Conservation (phyloP, 1,140 invertebrate species). For the Lithobius niger region DNA sequence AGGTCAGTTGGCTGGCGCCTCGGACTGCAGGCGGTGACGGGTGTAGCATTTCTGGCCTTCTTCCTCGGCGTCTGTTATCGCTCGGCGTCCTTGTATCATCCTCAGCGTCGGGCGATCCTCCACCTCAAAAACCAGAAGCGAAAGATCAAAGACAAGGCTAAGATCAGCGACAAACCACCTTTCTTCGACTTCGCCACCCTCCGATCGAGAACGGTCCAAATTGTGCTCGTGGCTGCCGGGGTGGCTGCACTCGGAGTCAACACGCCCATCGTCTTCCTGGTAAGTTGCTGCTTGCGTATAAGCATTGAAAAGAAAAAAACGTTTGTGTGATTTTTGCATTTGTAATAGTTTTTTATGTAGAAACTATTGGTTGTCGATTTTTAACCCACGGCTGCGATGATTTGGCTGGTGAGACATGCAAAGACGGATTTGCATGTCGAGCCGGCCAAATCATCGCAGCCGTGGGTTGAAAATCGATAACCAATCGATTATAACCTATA, state of each 20-base stretch:
- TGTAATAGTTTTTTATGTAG: no score
- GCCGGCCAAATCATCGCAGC: no score
- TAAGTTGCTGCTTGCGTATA: conserved; percentile 35
- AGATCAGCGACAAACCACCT: conserved; percentile 53
- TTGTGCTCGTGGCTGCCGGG: conserved; percentile 61
- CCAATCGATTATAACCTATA: no score
- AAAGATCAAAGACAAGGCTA: conserved; percentile 38
- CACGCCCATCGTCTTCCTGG: conserved; percentile 72
- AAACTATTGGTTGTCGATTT: no score
- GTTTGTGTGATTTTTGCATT: no score
- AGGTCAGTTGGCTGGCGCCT: conserved; percentile 77
- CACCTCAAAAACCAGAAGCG: conserved; percentile 82
- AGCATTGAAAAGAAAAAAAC: no score
- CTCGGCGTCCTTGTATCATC: conserved; percentile 77
- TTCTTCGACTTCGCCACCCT: conserved; percentile 77
- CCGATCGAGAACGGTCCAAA: conserved; percentile 66
- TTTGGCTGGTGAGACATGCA: no score
- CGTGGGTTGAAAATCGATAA: no score
- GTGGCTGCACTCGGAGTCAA: conserved; percentile 68
- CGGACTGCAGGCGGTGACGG: conserved; percentile 71
- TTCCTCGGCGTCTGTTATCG: conserved; percentile 77
- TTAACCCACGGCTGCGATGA: no score
- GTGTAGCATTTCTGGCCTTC: conserved; percentile 66
- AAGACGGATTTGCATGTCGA: no score
- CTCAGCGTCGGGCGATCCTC: conserved; percentile 70